These are phyloP conservation scores for Aurelia sp. DNA, from an alignment of 30 jellyfish, hydroid and myxozoan genomes.

Conservation along the genomic window DNA sequence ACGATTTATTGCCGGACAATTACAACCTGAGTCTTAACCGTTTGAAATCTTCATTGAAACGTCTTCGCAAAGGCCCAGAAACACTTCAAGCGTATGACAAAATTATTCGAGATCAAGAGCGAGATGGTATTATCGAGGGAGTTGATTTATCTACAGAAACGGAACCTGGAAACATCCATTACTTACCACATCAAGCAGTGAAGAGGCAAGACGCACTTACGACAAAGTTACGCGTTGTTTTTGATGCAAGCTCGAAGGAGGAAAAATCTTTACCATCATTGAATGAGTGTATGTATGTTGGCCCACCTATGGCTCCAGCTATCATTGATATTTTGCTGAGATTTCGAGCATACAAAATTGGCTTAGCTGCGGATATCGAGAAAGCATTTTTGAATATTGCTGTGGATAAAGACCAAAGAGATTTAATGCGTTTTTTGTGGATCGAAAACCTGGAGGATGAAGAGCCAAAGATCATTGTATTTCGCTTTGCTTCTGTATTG, in stretches of 20 bases:
- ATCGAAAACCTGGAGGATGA: too few species aligned
- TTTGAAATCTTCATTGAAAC: not conserved
- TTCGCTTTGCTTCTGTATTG: too few species aligned
- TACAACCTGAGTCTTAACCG: conserved; percentile 26
- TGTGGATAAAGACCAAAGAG: too few species aligned
- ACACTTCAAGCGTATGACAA: conserved; percentile 8
- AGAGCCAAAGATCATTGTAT: too few species aligned
- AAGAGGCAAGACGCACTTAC: conserved; percentile 20
- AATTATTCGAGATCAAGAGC: conserved; percentile 26
- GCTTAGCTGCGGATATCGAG: too few species aligned
- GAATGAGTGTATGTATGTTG: conserved; percentile 31
- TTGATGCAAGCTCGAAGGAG: conserved; percentile 37
- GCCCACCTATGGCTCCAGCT: conserved; percentile 46
- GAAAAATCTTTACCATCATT: conserved; percentile 8
- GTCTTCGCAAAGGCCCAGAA: not conserved
- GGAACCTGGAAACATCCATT: conserved; percentile 3
- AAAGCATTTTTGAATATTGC: too few species aligned
- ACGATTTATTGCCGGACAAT: conserved; percentile 33
- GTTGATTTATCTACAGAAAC: conserved; percentile 11
- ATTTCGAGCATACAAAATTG: conserved; percentile 34
- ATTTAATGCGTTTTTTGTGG: too few species aligned
- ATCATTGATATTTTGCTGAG: conserved; percentile 22
- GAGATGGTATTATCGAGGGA: conserved; percentile 25
- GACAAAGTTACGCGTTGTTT: conserved; percentile 20
- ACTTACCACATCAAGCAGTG: conserved; percentile 35